Conservation (phyloP, 1,140 invertebrate genomes). For the Drosophila tsacasi region DNA sequence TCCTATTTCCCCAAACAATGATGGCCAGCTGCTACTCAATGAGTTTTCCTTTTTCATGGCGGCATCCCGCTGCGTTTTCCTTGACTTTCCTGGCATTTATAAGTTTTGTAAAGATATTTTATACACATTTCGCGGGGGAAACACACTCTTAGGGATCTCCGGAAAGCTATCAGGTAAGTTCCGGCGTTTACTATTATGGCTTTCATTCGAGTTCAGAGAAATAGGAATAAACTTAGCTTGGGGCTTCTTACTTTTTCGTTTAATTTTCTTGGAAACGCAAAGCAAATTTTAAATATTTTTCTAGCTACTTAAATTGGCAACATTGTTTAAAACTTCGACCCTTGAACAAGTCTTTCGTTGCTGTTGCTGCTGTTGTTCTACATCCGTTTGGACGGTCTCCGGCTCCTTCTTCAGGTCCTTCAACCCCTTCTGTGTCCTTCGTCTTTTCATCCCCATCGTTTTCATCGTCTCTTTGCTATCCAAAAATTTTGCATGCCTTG, state of each 20-base stretch:
- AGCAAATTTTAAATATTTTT: constrained; percentile 13
- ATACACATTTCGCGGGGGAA: neutral
- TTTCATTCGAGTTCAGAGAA: neutral
- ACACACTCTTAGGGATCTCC: neutral
- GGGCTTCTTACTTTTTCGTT: neutral
- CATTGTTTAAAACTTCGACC: neutral
- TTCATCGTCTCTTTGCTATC: constrained; percentile 11
- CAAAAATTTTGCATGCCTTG: constrained; percentile 53
- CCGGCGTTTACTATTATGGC: neutral
- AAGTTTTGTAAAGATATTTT: constrained; percentile 16
- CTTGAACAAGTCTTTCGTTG: constrained; percentile 3
- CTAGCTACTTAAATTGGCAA: constrained; percentile 8
- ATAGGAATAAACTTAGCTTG: neutral
- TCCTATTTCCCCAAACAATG: constrained; percentile 30
- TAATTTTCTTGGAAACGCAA: neutral
- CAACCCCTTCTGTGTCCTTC: constrained; percentile 9
- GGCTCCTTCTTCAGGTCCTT: neutral
- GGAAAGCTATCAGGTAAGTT: constrained; percentile 9
- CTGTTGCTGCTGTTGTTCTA: constrained; percentile 8
- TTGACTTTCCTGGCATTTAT: constrained; percentile 9
- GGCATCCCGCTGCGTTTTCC: neutral
- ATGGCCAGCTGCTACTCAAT: constrained; percentile 46
- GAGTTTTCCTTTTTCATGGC: constrained; percentile 25
- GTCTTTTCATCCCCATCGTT: constrained; percentile 1
- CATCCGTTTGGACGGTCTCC: neutral